These are phyloP conservation scores for Leptothorax acervorum DNA, from an alignment of 2,888 invertebrate genomes.

Conservation along the genomic window DNA sequence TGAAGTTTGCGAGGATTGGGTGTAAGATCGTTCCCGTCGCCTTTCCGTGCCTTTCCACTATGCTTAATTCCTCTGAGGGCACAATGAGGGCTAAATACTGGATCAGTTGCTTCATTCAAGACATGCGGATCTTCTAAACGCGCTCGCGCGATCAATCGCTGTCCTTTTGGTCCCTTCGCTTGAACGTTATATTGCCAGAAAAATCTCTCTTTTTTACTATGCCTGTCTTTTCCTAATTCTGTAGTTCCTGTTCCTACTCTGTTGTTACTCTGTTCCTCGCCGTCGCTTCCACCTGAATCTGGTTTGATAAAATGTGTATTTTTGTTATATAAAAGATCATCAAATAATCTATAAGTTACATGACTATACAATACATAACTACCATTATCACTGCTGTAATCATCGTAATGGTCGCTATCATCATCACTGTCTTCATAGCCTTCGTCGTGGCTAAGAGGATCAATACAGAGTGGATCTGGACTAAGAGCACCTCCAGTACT, in stretches of 20 bases:
- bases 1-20: conserved; percentile 97
- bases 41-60: conserved; percentile 97
- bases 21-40: conserved; percentile 98
- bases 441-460: conserved; percentile 92
- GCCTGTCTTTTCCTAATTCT: conserved; percentile 77
- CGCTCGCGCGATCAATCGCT: conserved; percentile 93
- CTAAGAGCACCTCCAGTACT: conserved; percentile 94
- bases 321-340: neutral
- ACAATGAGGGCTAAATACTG: conserved; percentile 97
- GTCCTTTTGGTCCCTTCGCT: conserved; percentile 98
- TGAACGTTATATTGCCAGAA: conserved; percentile 99
- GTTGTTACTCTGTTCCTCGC: conserved; percentile 84
- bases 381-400: conserved; percentile 94
- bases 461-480: conserved; percentile 89
- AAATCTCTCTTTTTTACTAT: conserved; percentile 92
- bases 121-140: conserved; percentile 97
- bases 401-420: conserved; percentile 95
- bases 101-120: conserved; percentile 96
- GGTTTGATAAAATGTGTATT: conserved; percentile 52
- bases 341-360: conserved; percentile 20
- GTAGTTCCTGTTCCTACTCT: conserved; percentile 78
- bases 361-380: conserved; percentile 62
- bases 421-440: conserved; percentile 93
- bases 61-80: conserved; percentile 96
- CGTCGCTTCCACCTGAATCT: conserved; percentile 90